phyloP scores from a whole-genome alignment of 2,113 vertebrate genomes.

The Hippocampus barbouri region DNA sequence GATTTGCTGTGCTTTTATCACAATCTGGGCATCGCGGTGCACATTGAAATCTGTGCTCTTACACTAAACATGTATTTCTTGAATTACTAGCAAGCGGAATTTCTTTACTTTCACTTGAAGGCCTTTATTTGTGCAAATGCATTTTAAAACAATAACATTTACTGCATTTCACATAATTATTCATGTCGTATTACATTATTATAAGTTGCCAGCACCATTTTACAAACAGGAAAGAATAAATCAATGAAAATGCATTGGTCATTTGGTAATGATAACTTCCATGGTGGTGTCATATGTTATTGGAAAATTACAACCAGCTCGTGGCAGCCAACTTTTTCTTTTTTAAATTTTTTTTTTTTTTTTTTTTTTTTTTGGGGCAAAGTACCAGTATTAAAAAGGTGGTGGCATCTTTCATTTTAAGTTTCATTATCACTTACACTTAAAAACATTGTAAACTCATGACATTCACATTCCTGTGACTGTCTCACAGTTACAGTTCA shows the following conservation, averaged over 20 bases:
- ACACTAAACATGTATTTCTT: neutral
- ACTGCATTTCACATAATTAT: neutral
- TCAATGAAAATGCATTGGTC: neutral
- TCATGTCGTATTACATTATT: neutral
- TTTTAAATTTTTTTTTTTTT: too few species aligned
- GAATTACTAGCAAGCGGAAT: neutral
- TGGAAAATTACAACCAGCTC: neutral
- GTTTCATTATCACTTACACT: neutral
- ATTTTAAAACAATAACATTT: neutral
- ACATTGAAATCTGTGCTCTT: neutral
- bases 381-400: neutral
- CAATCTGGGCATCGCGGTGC: too few species aligned
- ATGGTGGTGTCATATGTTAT: neutral
- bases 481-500: too few species aligned
- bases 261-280: neutral
- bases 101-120: neutral
- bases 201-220: neutral
- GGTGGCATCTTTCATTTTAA: neutral
- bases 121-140: too few species aligned
- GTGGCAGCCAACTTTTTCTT: neutral
- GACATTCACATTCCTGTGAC: too few species aligned
- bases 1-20: neutral
- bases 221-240: neutral
- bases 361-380: neutral
- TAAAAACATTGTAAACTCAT: too few species aligned